A percentile compares a stretch with the other conserved stretches of the same genome.
Conservation (phyloP, 2,888 invertebrate species). For the Papilio protenor region DNA sequence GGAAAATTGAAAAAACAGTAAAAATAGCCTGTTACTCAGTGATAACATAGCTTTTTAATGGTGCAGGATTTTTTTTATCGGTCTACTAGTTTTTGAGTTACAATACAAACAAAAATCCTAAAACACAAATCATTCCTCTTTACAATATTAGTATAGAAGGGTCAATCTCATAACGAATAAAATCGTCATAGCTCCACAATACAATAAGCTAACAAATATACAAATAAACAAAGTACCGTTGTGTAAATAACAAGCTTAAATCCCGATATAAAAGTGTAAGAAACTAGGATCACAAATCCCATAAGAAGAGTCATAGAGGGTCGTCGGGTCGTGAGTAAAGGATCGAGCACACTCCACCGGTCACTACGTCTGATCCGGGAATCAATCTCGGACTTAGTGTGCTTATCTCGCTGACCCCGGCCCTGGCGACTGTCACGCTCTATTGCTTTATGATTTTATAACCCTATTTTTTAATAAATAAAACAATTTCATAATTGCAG, state of each 20-base stretch:
- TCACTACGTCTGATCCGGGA: slow-evolving; percentile 74
- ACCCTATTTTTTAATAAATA: slow-evolving; percentile 43
- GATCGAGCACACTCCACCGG: slow-evolving; percentile 75
- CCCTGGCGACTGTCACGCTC: slow-evolving; percentile 69
- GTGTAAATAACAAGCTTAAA: slow-evolving; percentile 43
- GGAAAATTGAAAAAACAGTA: too few species aligned
- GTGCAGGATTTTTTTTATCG: too few species aligned
- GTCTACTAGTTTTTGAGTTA: too few species aligned
- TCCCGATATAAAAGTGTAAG: slow-evolving; percentile 51
- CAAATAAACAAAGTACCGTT: slow-evolving; percentile 34
- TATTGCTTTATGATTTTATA: slow-evolving; percentile 69
- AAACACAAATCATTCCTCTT: too few species aligned
- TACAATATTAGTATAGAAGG: too few species aligned
- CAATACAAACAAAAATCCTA: too few species aligned
- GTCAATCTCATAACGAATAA: neutral
- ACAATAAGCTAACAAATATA: slow-evolving; percentile 45
- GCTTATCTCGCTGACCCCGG: slow-evolving; percentile 80
- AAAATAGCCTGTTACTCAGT: too few species aligned
- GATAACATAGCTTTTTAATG: too few species aligned
- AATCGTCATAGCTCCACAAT: neutral
- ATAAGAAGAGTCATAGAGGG: slow-evolving; percentile 68
- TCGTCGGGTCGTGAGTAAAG: slow-evolving; percentile 76
- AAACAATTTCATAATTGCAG: slow-evolving; percentile 9
- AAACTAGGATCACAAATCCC: slow-evolving; percentile 61
- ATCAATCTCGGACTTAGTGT: slow-evolving; percentile 79